Percentiles rank a stretch among this genome's conserved stretches.
Conservation (phyloP, 2,113 vertebrate species). For the Mystacornis crossleyi region DNA sequence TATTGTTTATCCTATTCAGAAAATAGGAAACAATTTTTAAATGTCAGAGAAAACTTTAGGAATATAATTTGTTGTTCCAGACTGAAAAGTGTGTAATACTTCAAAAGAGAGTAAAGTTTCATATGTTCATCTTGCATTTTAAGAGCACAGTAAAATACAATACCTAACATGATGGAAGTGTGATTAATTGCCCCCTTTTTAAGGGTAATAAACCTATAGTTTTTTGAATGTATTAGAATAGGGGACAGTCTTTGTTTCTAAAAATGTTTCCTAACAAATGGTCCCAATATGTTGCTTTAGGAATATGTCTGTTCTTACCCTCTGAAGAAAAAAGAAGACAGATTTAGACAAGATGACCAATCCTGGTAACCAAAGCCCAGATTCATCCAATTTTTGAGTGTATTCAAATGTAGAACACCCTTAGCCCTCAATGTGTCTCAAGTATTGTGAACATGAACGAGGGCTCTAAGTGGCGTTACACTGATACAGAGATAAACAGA, state of each 20-base stretch:
- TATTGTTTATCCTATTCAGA: conserved; percentile 15
- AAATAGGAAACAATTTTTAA: conserved; percentile 23
- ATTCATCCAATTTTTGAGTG: not conserved
- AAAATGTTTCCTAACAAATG: not conserved
- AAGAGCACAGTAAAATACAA: not conserved
- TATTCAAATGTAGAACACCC: not conserved
- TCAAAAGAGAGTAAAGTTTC: not conserved
- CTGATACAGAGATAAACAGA: not conserved
- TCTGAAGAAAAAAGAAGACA: not conserved
- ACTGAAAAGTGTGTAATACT: conserved; percentile 1
- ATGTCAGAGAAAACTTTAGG: conserved; percentile 40
- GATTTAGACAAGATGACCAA: not conserved
- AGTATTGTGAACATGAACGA: not conserved
- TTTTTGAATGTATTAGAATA: not conserved
- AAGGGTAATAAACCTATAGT: not conserved
- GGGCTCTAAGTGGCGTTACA: not conserved
- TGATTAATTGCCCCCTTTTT: not conserved
- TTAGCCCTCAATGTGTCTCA: not conserved
- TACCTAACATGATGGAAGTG: not conserved
- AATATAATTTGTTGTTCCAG: not conserved
- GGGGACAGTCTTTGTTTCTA: not conserved
- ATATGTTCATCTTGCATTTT: not conserved
- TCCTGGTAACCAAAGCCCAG: not conserved
- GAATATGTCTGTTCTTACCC: not conserved
- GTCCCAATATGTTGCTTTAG: not conserved